Evolutionary conservation across 2,113 vertebrate genomes (phyloP).

Genomic region (Callipepla squamata): DNA sequence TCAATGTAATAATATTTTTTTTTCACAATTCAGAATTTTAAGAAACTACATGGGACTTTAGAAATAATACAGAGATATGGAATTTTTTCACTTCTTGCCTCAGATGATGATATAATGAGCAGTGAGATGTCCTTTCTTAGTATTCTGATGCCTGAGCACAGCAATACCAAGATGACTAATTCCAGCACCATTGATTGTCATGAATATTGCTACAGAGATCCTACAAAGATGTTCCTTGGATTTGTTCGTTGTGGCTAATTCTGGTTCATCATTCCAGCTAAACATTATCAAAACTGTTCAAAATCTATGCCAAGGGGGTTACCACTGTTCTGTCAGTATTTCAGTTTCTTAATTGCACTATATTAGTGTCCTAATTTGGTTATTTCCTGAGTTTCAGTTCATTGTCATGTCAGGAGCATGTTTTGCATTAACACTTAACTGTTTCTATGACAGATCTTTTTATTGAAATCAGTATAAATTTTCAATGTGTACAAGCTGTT

Average conservation of each 20-base stretch:
- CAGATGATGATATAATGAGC: not conserved
- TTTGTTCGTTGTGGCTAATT: constrained; percentile 11
- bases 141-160: not conserved
- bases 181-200: constrained; percentile 15
- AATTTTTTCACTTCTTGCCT: not conserved
- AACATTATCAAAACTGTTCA: not conserved
- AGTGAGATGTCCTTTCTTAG: not conserved
- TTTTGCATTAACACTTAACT: not conserved
- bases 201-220: constrained; percentile 13
- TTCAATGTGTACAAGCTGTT: not conserved
- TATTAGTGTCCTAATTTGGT: not conserved
- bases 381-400: not conserved
- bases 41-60: not conserved
- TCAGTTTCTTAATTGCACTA: not conserved
- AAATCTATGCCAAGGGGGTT: not conserved
- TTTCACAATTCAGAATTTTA: not conserved
- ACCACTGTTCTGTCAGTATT: not conserved
- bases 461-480: not conserved
- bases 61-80: not conserved
- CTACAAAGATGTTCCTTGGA: constrained; percentile 1
- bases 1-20: not conserved
- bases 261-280: not conserved
- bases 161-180: not conserved
- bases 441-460: not conserved
- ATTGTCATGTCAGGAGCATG: not conserved